These are phyloP conservation scores for Cetoscarus ocellatus DNA, from an alignment of 2,797 vertebrate species.

Conservation along the genomic window DNA sequence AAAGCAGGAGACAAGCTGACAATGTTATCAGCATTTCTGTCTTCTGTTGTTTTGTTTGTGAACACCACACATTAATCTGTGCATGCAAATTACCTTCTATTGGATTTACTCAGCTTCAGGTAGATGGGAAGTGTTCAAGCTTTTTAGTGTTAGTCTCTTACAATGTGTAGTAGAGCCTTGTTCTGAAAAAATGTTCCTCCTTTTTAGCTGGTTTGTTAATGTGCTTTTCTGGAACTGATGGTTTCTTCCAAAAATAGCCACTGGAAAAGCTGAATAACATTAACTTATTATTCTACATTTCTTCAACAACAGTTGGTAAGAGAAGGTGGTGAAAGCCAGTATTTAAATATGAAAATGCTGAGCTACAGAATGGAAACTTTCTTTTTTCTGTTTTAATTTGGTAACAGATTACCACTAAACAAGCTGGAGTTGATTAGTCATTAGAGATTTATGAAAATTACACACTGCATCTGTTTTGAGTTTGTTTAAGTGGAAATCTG, in stretches of 20 bases:
- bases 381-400: no score
- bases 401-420: no score
- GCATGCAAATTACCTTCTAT: constrained; percentile 25
- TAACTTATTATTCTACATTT: constrained; percentile 35
- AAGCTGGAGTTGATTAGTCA: no score
- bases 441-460: no score
- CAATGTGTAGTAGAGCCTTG: constrained; percentile 27
- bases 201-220: constrained; percentile 18
- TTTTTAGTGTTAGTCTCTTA: constrained; percentile 48
- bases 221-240: constrained; percentile 38
- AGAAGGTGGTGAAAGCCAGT: constrained; percentile 20
- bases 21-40: constrained; percentile 37
- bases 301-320: constrained; percentile 14
- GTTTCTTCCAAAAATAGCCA: constrained; percentile 44
- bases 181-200: constrained; percentile 32
- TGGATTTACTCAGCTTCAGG: constrained; percentile 47
- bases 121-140: constrained; percentile 35
- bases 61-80: constrained; percentile 32
- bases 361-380: neutral
- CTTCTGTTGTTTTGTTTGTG: constrained; percentile 51
- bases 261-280: constrained; percentile 57
- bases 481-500: no score
- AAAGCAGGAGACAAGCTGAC: constrained; percentile 40
- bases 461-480: no score
- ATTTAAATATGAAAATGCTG: neutral